Evolutionary conservation across 2,888 invertebrate species (phyloP).

Genomic region (Phorcus lineatus): DNA sequence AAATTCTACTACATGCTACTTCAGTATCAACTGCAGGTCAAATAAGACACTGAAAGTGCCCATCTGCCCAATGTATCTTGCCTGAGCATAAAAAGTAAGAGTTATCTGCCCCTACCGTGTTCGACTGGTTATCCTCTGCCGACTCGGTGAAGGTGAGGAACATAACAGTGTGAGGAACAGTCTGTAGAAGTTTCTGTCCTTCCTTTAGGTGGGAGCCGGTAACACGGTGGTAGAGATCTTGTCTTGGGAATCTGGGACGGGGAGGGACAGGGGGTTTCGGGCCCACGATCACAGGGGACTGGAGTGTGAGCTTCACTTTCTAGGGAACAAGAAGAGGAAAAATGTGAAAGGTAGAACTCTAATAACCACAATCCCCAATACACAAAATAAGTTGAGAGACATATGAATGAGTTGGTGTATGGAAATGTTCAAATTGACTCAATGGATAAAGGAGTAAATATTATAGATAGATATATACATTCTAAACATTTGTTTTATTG

Average conservation of each 20-base stretch:
- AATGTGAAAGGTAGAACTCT: neutral
- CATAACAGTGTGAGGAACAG: conserved; percentile 52
- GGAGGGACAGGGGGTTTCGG: conserved; percentile 54
- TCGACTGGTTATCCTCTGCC: conserved; percentile 47
- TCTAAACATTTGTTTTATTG: too few relatives aligned
- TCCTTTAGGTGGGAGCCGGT: conserved; percentile 31
- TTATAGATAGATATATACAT: too few relatives aligned
- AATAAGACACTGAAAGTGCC: too few relatives aligned
- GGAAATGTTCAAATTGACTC: too few relatives aligned
- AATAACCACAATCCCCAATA: too few relatives aligned
- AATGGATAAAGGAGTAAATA: too few relatives aligned
- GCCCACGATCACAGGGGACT: conserved; percentile 65
- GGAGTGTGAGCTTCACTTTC: conserved; percentile 60
- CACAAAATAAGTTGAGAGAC: too few relatives aligned
- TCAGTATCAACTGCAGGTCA: too few relatives aligned
- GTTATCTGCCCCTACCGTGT: conserved; percentile 29
- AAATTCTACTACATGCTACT: too few relatives aligned
- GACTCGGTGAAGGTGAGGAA: conserved; percentile 61
- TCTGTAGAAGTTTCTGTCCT: conserved; percentile 41
- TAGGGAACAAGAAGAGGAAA: conserved; percentile 19
- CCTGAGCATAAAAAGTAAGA: too few relatives aligned
- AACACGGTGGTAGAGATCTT: conserved; percentile 41
- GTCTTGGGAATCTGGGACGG: conserved; percentile 29
- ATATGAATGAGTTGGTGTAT: too few relatives aligned
- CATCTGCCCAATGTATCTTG: too few relatives aligned